Percentiles rank a stretch among this genome's conserved stretches.
Evolutionary conservation across 2,797 vertebrate genomes (phyloP).

Genomic region (Eutrigla gurnardus): DNA sequence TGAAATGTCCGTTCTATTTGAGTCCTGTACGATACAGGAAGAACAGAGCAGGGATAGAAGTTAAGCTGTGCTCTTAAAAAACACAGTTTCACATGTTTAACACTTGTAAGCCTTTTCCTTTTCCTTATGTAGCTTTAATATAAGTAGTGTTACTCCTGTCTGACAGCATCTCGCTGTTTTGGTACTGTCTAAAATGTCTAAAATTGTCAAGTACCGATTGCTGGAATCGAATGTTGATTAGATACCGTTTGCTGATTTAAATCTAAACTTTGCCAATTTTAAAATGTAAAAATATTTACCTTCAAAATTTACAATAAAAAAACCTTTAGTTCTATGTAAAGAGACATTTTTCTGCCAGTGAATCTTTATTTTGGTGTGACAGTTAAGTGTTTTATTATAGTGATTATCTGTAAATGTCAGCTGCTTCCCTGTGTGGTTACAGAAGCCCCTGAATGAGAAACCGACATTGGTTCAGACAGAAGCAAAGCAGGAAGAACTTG

Average conservation of each 20-base stretch:
- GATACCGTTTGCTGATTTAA: background rate
- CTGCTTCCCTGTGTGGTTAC: constrained; percentile 34
- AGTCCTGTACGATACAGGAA: constrained; percentile 8
- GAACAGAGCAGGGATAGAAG: background rate
- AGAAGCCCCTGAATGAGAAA: constrained; percentile 58
- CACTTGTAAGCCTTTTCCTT: background rate
- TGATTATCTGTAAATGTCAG: constrained; percentile 4
- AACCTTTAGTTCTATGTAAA: background rate
- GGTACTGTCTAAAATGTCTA: background rate
- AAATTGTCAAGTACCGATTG: background rate
- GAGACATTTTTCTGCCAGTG: fast-evolving
- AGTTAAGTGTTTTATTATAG: background rate
- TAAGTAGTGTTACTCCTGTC: background rate
- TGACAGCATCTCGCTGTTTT: too few species aligned
- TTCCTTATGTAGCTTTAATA: background rate
- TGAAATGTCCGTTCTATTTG: constrained; percentile 27
- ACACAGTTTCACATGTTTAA: background rate
- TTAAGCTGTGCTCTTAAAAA: background rate
- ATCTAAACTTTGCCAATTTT: background rate
- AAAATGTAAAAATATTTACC: too few species aligned
- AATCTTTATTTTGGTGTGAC: background rate
- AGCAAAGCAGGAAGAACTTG: constrained; percentile 35
- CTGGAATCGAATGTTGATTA: background rate
- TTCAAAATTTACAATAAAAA: too few species aligned
- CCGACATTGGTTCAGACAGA: constrained; percentile 10